Conservation (phyloP, 1,140 invertebrate species). For the Macrobrachium nipponense region DNA sequence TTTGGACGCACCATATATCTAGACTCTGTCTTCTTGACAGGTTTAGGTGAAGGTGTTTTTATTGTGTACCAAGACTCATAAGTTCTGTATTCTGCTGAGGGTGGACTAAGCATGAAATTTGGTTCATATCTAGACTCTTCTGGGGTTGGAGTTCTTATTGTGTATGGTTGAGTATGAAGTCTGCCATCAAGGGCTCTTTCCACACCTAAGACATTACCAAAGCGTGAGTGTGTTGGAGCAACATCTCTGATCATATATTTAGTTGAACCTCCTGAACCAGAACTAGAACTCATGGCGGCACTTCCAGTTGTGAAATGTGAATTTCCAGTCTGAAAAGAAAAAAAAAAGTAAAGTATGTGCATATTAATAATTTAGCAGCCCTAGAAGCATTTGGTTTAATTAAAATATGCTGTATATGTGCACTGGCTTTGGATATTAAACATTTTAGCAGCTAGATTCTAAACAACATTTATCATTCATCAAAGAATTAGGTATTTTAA, state of each 20-base stretch:
- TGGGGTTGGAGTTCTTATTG: conserved; percentile 3
- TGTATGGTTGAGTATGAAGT: neutral
- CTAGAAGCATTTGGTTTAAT: too few relatives aligned
- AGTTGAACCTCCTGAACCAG: conserved; percentile 37
- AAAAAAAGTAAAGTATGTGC: neutral
- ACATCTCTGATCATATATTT: conserved; percentile 23
- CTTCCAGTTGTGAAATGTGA: neutral
- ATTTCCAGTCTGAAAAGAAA: neutral
- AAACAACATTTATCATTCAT: too few relatives aligned
- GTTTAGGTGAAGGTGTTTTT: too few relatives aligned
- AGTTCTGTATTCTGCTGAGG: neutral
- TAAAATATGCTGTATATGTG: too few relatives aligned
- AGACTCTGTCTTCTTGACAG: too few relatives aligned
- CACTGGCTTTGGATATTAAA: too few relatives aligned
- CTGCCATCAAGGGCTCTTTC: neutral
- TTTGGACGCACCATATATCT: conserved; percentile 16
- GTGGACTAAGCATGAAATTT: conserved; percentile 38
- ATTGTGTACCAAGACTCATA: conserved; percentile 13
- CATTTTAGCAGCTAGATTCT: too few relatives aligned
- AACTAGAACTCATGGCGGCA: conserved; percentile 12
- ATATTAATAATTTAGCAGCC: neutral
- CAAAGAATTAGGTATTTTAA: too few relatives aligned
- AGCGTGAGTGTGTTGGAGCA: neutral
- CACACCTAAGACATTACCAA: neutral
- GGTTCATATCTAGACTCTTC: conserved; percentile 47